Evolutionary conservation across 1,140 invertebrate species (phyloP).

Genomic region (Copidosoma floridanum): DNA sequence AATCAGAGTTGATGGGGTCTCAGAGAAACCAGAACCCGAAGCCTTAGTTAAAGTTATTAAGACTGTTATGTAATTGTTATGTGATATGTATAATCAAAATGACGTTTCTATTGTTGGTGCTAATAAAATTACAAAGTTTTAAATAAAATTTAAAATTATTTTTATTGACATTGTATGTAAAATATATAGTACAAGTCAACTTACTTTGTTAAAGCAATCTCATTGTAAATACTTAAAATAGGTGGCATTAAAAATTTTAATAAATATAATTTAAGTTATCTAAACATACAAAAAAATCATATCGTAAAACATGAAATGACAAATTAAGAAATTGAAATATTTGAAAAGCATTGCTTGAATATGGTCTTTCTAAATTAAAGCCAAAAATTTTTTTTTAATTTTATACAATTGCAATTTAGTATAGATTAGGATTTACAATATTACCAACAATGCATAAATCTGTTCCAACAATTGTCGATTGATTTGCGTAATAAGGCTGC

Average conservation of each 20-base stretch:
- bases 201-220: slow-evolving; percentile 12
- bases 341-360: background rate
- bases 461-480: slow-evolving; percentile 49
- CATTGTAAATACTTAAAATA: slow-evolving; percentile 13
- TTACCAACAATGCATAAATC: slow-evolving; percentile 50
- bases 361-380: background rate
- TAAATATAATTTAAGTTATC: slow-evolving; percentile 26
- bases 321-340: background rate
- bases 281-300: slow-evolving; percentile 18
- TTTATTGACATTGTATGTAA: slow-evolving; percentile 15
- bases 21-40: slow-evolving; percentile 46
- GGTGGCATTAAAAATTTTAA: too few species aligned
- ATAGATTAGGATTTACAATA: slow-evolving; percentile 48
- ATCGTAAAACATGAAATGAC: background rate
- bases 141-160: slow-evolving; percentile 16
- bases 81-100: slow-evolving; percentile 7
- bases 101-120: background rate
- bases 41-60: slow-evolving; percentile 41
- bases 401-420: too few species aligned
- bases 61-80: slow-evolving; percentile 7
- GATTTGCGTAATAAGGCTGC: slow-evolving; percentile 55
- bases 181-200: slow-evolving; percentile 3
- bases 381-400: background rate
- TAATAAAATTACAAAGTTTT: background rate
- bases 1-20: slow-evolving; percentile 35